Base-by-base conservation (phyloP, 2,113 vertebrate species). In the Rhynchopsitta pachyrhyncha region DNA sequence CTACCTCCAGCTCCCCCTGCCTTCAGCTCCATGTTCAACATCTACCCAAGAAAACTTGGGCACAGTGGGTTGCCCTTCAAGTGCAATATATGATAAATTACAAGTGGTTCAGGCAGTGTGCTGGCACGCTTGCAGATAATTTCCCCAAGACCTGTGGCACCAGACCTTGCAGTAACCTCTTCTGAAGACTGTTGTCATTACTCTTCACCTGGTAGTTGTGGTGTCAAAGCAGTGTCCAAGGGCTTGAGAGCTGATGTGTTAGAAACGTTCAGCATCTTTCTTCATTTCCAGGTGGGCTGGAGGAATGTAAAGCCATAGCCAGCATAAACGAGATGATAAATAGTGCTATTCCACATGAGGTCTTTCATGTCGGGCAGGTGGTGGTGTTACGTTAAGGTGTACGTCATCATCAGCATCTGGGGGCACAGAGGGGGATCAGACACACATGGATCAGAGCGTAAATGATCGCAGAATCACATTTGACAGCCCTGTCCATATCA, bases 381-480 rank as follows among this genome's bases (percentile, higher is more conserved):
- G 41, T 3, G 5, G 42, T 35, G 17, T 59, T 35, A 24, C 15
- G 33, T 59, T 35, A 24, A 35, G 10, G 13, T 64, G 22, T 4
- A 1, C 3, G 11, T 44, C 46, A 20, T 18, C 10, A 4, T 4
- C 39, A 66, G 28, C 24, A 31, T 31, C 70, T 46, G 59, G 42
- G 50, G 31, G 25, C 17, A 29, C 25, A 19, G 17, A 42, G 50
- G 4, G 6, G 39, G 19, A n/a, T 25, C 28, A 44, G 23, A 17
- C 24, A 20, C 0, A 0, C 67, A 17, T 13, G 11, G 46, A n/a
- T 44, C 7, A 4, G 42, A 39, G 33, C 1, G 1, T 59, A 35
- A 35, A 11, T 20, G 37, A n/a, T 73, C 22, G 11, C 41, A 67
- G 29, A 31, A 35, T 23, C 0, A 0, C 7, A 15, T 28, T 2